Conservation (phyloP, 2,113 vertebrate species). For the Prietella phreatophila region DNA sequence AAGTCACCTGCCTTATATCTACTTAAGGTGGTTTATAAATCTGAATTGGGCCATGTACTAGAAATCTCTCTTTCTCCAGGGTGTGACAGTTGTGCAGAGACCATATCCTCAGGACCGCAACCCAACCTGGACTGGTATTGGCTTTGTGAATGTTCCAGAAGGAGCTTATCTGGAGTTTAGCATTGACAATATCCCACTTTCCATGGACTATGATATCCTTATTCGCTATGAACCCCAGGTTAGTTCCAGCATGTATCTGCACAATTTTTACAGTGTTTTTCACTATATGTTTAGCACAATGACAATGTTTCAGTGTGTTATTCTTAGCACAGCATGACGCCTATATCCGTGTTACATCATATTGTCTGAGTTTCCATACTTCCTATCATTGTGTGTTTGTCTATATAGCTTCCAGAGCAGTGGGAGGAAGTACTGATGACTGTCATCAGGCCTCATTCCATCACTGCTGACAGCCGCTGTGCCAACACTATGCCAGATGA, state of each 20-base stretch:
- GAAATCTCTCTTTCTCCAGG: constrained; percentile 65
- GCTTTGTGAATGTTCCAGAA: constrained; percentile 90
- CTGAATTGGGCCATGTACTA: background rate
- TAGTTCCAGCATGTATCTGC: constrained; percentile 12
- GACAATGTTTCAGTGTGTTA: background rate
- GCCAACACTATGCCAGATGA: constrained; percentile 91
- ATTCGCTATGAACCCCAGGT: constrained; percentile 98
- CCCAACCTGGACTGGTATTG: constrained; percentile 92
- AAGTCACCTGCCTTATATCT: background rate
- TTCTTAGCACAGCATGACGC: background rate
- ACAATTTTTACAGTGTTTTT: background rate
- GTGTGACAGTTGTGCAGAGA: constrained; percentile 79
- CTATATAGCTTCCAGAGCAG: constrained; percentile 84
- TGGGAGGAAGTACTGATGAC: constrained; percentile 94
- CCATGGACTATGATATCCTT: constrained; percentile 93
- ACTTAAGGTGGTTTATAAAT: background rate
- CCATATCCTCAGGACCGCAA: constrained; percentile 80
- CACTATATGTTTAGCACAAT: background rate
- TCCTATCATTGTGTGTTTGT: constrained; percentile 17
- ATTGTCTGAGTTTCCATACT: background rate
- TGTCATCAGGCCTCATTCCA: constrained; percentile 80
- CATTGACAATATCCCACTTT: constrained; percentile 88
- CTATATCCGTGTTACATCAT: constrained; percentile 1
- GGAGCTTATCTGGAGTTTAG: constrained; percentile 89
- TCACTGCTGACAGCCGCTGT: constrained; percentile 85